Evolutionary conservation across 1,140 invertebrate species (phyloP), one percentile per base, ranked within the genome.

Genomic region (Solen grandis): DNA sequence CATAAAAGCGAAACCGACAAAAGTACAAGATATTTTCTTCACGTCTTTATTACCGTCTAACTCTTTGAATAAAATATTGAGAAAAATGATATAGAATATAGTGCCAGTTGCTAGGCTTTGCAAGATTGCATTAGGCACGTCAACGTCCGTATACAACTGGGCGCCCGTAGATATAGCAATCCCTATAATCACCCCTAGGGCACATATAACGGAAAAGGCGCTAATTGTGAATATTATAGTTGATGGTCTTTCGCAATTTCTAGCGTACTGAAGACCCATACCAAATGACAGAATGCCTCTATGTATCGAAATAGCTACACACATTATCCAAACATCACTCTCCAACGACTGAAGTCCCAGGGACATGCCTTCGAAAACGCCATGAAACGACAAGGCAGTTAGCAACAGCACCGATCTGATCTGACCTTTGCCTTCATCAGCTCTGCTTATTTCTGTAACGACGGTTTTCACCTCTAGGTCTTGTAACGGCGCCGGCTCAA

Each of bases 71-170:
- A 99, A 92, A 57, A 99, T 96, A 93, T 99, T 97, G 88, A 97
- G 96, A 60, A 98, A 96, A 0, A 97, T 97, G 52, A 98, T 96
- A 91, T 98, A 99, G 0, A 99, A 93, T 41, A 99, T 94, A 1
- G 97, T 98, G 33, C 97, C 97, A 19, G 96, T 96, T 16, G 97
- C 97, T 14, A 98, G 82, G 62, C 93, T 94, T 88, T 95, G 94
- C 38, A 95, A 90, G 72, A 94, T 91, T 1, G 93, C 94, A 87
- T 93, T 93, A 5, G 93, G 84, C 33, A 94, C 82, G 29, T 90
- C 86, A 3, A 93, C 91, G 57, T 89, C 85, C 5, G 76, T 69
- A 57, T 90, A 88, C 25, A 91, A 78, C 38, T 89, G 85, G 14
- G 88, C 86, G 16, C 91, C 89, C 35, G 92, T 86, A 93, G 89